Conservation (phyloP, 2,797 vertebrate genomes). For the Mycteria americana region DNA sequence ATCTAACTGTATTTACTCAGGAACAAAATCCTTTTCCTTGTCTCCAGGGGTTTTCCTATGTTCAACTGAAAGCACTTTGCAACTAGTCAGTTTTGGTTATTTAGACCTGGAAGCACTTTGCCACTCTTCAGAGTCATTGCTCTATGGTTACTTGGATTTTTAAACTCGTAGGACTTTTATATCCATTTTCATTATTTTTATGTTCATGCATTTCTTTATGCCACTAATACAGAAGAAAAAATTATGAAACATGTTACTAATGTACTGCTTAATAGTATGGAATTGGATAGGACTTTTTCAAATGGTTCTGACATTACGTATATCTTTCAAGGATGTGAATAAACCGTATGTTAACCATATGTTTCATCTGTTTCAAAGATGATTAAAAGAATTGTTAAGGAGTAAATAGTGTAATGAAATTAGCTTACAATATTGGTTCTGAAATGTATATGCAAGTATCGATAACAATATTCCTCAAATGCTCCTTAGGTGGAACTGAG, state of each 20-base stretch:
- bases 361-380: constrained; percentile 12
- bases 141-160: neutral
- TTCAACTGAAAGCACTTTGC: neutral
- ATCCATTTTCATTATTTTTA: neutral
- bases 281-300: neutral
- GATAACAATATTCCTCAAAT: neutral
- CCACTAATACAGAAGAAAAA: neutral
- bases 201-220: neutral
- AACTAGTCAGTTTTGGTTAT: neutral
- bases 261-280: neutral
- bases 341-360: neutral
- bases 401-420: constrained; percentile 15
- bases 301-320: neutral
- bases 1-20: neutral
- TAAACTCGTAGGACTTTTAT: neutral
- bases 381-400: neutral
- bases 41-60: neutral
- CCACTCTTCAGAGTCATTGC: neutral
- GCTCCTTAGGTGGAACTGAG: neutral
- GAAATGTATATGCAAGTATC: neutral
- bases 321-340: neutral
- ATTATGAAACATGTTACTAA: neutral
- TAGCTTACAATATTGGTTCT: neutral
- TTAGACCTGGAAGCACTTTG: neutral
- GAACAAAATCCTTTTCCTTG: neutral